These are phyloP conservation scores for Lophochroa leadbeateri DNA, from an alignment of 2,113 vertebrate genomes.

Conservation along the genomic window DNA sequence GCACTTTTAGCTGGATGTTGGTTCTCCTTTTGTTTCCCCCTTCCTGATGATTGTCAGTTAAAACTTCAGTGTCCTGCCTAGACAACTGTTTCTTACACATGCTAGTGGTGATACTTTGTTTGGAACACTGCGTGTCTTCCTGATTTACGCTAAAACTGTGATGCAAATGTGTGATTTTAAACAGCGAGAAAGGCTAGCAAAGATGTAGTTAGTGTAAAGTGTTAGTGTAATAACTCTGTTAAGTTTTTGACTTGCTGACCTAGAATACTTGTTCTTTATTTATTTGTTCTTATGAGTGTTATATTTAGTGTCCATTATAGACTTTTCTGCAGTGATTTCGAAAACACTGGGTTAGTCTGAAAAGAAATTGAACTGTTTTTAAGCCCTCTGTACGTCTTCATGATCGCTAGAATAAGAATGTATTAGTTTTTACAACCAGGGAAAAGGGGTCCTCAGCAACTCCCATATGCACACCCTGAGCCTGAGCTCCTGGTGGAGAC, in stretches of 20 bases:
- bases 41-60: too few species aligned
- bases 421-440: background rate
- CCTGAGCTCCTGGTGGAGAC: background rate
- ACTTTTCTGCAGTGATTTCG: background rate
- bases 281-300: background rate
- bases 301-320: background rate
- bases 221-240: background rate
- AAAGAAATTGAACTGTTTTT: background rate
- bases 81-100: background rate
- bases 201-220: background rate
- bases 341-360: background rate
- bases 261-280: background rate
- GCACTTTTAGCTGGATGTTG: background rate
- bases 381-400: background rate
- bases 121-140: background rate
- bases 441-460: background rate
- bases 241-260: background rate
- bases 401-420: background rate
- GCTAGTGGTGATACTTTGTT: background rate
- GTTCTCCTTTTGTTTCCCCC: background rate
- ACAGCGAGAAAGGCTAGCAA: background rate
- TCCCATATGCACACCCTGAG: fast-evolving
- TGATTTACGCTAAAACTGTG: background rate
- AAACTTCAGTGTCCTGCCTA: background rate
- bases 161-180: background rate